Percentiles rank a stretch among this genome's conserved stretches.
Conservation (phyloP, 2,113 vertebrate genomes). For the Tamias sibiricus region DNA sequence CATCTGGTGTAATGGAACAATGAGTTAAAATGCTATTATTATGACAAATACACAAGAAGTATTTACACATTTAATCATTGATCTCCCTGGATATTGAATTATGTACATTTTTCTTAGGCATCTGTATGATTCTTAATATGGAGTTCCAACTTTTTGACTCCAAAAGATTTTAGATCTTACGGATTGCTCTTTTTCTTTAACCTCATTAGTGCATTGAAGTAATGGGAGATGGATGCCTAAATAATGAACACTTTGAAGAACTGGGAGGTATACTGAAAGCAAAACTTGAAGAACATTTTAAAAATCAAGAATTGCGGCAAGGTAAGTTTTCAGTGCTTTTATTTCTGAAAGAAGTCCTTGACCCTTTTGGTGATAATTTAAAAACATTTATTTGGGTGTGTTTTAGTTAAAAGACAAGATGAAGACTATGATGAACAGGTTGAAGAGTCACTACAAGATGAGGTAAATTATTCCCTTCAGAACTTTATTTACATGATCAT, state of each 20-base stretch:
- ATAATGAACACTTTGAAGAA: conserved; percentile 98
- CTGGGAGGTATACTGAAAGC: conserved; percentile 96
- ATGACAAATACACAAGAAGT: neutral
- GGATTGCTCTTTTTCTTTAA: neutral
- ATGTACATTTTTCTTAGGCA: neutral
- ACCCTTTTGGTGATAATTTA: conserved; percentile 26
- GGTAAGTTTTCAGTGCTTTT: conserved; percentile 84
- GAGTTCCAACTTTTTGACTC: neutral
- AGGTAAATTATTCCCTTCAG: conserved; percentile 86
- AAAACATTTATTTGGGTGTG: conserved; percentile 74
- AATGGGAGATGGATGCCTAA: conserved; percentile 98
- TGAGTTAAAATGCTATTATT: neutral
- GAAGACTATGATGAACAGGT: conserved; percentile 99
- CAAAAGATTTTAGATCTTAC: conserved; percentile 45
- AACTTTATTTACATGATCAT: neutral
- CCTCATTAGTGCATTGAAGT: conserved; percentile 93
- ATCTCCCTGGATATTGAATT: neutral
- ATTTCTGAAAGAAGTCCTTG: conserved; percentile 35
- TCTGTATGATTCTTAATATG: neutral
- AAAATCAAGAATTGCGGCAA: conserved; percentile 98
- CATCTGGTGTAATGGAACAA: no score
- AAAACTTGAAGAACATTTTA: conserved; percentile 99
- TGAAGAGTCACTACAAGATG: conserved; percentile 97
- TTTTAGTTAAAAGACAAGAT: conserved; percentile 97
- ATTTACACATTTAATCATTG: neutral